Evolutionary conservation across 2,888 invertebrate species (phyloP).

Genomic region (Sinohyriopsis cumingii): DNA sequence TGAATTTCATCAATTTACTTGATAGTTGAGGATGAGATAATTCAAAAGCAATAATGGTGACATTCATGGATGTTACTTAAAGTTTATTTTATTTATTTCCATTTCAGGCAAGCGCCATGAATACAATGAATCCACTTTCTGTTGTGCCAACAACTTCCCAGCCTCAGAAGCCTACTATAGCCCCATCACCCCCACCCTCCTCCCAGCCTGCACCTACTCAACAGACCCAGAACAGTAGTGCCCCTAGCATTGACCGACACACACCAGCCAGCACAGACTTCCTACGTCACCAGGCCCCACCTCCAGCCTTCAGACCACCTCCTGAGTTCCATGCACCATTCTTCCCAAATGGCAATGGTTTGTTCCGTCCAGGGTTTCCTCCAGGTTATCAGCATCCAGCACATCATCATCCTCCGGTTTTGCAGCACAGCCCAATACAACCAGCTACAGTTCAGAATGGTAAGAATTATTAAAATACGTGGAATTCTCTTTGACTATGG

Average conservation of each 20-base stretch:
- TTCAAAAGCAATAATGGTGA: neutral
- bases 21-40: neutral
- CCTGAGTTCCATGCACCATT: slow-evolving; percentile 68
- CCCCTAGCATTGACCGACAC: slow-evolving; percentile 38
- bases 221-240: slow-evolving; percentile 28
- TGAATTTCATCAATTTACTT: neutral
- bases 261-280: slow-evolving; percentile 53
- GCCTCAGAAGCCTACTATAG: slow-evolving; percentile 34
- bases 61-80: neutral
- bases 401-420: slow-evolving; percentile 62
- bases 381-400: slow-evolving; percentile 65
- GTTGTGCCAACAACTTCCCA: slow-evolving; percentile 8
- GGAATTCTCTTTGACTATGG: slow-evolving; percentile 2
- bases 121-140: slow-evolving; percentile 24
- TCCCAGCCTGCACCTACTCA: slow-evolving; percentile 27
- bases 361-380: slow-evolving; percentile 69
- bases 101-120: slow-evolving; percentile 27
- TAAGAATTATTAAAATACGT: slow-evolving; percentile 29
- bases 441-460: slow-evolving; percentile 64
- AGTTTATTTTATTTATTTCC: neutral
- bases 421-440: slow-evolving; percentile 58
- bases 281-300: slow-evolving; percentile 60
- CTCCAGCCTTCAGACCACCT: slow-evolving; percentile 62
- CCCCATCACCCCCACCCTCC: slow-evolving; percentile 20
- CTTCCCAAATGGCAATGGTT: slow-evolving; percentile 68